phyloP scores from a whole-genome alignment of 2,113 vertebrate genomes.

The Atractosteus spatula region DNA sequence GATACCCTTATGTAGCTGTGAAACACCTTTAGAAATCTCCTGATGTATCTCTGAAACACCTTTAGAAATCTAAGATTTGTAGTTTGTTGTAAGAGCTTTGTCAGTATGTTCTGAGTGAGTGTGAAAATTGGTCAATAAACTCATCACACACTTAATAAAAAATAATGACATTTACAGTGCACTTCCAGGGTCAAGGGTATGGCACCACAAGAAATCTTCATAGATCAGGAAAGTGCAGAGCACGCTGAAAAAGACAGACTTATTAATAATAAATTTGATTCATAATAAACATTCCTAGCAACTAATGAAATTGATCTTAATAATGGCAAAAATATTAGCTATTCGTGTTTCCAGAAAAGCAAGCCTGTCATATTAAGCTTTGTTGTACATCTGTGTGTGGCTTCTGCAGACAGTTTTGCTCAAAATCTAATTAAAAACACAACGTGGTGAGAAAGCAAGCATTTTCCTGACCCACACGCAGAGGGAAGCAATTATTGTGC shows the following conservation, averaged over 20 bases:
- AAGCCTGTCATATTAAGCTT: neutral
- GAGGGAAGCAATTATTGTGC: conserved; percentile 30
- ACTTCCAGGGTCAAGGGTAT: conserved; percentile 53
- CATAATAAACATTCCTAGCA: conserved; percentile 36
- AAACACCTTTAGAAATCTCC: conserved; percentile 38
- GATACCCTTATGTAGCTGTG: conserved; percentile 39
- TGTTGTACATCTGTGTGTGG: neutral
- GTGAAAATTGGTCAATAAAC: conserved; percentile 63
- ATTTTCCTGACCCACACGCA: conserved; percentile 40
- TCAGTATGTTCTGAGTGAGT: conserved; percentile 33
- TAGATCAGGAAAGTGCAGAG: conserved; percentile 31
- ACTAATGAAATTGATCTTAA: conserved; percentile 12
- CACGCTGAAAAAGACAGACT: conserved; percentile 27
- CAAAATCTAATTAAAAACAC: conserved; percentile 60
- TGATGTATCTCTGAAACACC: conserved; percentile 23
- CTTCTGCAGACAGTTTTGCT: conserved; percentile 25
- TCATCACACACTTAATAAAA: conserved; percentile 64
- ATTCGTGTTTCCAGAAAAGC: neutral
- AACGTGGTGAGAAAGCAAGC: conserved; percentile 39
- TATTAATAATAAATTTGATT: conserved; percentile 44
- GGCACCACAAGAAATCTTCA: conserved; percentile 59
- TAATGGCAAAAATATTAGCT: neutral
- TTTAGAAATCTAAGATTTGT: conserved; percentile 55
- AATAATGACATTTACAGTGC: conserved; percentile 64
- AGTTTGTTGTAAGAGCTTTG: conserved; percentile 31